Base-by-base conservation (phyloP, 2,888 invertebrate species). In the Furcula furcula region DNA sequence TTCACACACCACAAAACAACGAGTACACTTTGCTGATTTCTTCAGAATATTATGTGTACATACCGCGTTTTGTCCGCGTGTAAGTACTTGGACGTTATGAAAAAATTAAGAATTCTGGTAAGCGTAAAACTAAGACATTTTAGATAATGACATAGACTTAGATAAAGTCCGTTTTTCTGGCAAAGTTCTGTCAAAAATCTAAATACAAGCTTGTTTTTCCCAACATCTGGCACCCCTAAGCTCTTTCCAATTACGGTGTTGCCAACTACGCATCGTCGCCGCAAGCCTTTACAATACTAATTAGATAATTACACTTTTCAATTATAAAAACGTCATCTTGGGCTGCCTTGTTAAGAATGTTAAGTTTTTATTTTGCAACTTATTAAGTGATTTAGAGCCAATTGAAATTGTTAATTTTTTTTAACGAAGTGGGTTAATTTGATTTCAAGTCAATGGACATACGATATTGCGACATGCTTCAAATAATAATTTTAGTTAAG, bases 201-300 rank as follows among this genome's bases (percentile, higher is more conserved):
- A 16, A 16, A 16, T 4, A 16, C 16, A 16, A 16, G 3, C 16
- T 6, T 16, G 16, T 16, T 4, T 3, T 16, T 4, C 4, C 3
- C 3, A 16, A 16, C 6, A 9, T 12, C 12, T 12, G 23, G 7
- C 23, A 23, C 11, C 23, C 23, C 23, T 23, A 7, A 12, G 3
- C 10, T 11, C 12, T 12, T 23, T 23, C 23, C 12, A 23, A 23
- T 23, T 23, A 23, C 12, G 12, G 3, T 12, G 23, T 23, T 23
- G 11, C 23, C 12, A 13, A 33, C 15, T 27, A 18, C 21, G 32
- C 29, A 26, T 28, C 34, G 50, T 52, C 37, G 21, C 32, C 34
- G 21, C 10, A 20, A n/a, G 32, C 14, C 40, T 43, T 43, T 34
- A 43, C 20, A 28, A 26, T 14, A 44, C 40, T 45, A 39, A 44